phyloP scores from a whole-genome alignment of 1,140 invertebrate species.

The Drosophila ficusphila region DNA sequence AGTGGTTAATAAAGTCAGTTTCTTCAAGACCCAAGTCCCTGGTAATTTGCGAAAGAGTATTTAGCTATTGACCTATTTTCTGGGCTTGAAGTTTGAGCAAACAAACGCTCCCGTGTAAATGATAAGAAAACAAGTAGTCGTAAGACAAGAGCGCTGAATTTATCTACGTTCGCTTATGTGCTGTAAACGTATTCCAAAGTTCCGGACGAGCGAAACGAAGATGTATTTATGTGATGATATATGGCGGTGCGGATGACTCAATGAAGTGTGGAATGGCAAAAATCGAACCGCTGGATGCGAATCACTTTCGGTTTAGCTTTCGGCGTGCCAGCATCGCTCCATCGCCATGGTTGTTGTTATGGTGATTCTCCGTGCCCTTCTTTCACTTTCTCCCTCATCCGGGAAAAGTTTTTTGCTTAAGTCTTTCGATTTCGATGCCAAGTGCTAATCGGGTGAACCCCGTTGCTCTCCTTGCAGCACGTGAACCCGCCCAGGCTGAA shows the following conservation, averaged over 20 bases:
- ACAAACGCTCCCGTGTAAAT: constrained; percentile 27
- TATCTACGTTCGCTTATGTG: constrained; percentile 28
- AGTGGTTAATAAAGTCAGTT: neutral
- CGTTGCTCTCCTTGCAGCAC: constrained; percentile 41
- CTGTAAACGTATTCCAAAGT: constrained; percentile 22
- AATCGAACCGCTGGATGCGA: constrained; percentile 14
- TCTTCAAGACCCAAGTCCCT: neutral
- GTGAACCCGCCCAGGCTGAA: constrained; percentile 12
- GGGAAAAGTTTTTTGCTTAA: constrained; percentile 59
- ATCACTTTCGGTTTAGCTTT: constrained; percentile 35
- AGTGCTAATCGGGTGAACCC: constrained; percentile 16
- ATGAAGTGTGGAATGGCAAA: neutral
- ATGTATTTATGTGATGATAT: constrained; percentile 18
- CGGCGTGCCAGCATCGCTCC: constrained; percentile 11
- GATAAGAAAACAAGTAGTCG: constrained; percentile 43
- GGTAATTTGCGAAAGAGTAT: constrained; percentile 7
- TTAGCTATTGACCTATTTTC: neutral
- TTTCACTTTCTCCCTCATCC: neutral
- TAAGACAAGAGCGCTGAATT: constrained; percentile 24
- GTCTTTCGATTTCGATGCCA: constrained; percentile 50
- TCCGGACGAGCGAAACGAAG: neutral
- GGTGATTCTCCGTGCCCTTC: constrained; percentile 20
- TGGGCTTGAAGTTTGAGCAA: constrained; percentile 8
- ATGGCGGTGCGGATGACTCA: constrained; percentile 18
- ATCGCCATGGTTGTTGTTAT: constrained; percentile 50